phyloP scores from a whole-genome alignment of 2,888 invertebrate species.

The Trachelus tabidus region DNA sequence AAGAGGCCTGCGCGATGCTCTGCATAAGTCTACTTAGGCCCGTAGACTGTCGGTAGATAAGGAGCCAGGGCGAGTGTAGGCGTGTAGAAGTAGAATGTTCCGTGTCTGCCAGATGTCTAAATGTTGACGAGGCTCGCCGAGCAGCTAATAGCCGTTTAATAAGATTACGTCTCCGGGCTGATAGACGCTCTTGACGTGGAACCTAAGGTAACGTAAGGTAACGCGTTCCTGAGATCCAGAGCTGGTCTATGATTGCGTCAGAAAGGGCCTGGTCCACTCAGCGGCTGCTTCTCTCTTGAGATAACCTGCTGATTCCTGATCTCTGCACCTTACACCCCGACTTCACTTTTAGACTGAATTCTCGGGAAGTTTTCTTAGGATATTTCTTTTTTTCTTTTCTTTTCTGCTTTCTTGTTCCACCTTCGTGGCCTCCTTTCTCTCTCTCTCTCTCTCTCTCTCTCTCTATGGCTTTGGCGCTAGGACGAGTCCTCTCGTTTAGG shows the following conservation, averaged over 20 bases:
- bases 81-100: conserved; percentile 58
- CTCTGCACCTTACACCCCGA: not conserved
- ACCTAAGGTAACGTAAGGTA: conserved; percentile 32
- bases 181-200: conserved; percentile 56
- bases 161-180: conserved; percentile 61
- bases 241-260: not conserved
- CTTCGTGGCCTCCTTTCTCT: not conserved
- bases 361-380: not conserved
- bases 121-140: conserved; percentile 63
- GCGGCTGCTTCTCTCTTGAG: conserved; percentile 1
- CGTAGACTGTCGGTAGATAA: not conserved
- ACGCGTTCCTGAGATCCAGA: conserved; percentile 39
- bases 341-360: not conserved
- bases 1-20: not conserved
- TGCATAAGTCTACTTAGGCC: not conserved
- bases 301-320: not conserved
- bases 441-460: not conserved
- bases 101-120: conserved; percentile 64
- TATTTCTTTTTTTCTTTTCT: not conserved
- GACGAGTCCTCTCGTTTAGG: not conserved
- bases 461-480: not conserved
- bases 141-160: conserved; percentile 64
- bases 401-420: not conserved
- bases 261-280: conserved; percentile 5
- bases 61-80: conserved; percentile 35